A percentile compares a stretch with the other conserved stretches of the same genome.
Conservation (phyloP, 2,797 vertebrate genomes). For the Muraenolepis orangiensis region DNA sequence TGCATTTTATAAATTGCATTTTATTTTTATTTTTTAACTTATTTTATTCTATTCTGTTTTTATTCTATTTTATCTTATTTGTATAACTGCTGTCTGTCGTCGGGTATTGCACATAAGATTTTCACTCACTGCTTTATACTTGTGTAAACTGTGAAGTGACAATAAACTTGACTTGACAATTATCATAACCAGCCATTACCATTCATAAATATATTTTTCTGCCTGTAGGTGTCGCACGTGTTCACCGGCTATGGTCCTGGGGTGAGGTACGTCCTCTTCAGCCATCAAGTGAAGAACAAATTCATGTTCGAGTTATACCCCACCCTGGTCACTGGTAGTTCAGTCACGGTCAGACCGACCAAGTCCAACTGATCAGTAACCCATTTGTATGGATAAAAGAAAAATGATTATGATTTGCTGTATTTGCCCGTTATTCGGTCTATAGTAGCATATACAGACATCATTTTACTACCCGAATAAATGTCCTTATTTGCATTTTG, state of each 20-base stretch:
- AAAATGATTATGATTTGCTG: background rate
- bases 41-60: too few species aligned
- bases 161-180: too few species aligned
- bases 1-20: too few species aligned
- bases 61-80: too few species aligned
- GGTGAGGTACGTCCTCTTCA: slow-evolving; percentile 74
- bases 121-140: too few species aligned
- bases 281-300: slow-evolving; percentile 79
- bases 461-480: background rate
- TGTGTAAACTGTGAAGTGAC: too few species aligned
- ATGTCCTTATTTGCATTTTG: background rate
- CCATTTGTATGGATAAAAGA: background rate
- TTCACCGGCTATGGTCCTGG: slow-evolving; percentile 82
- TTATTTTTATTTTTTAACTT: too few species aligned
- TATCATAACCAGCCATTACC: background rate
- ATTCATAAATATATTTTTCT: slow-evolving; percentile 27
- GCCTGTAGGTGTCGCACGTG: slow-evolving; percentile 78
- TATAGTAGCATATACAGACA: background rate
- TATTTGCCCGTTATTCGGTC: background rate
- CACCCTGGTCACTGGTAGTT: slow-evolving; percentile 74
- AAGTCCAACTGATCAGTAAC: slow-evolving; percentile 39
- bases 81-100: too few species aligned
- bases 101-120: too few species aligned
- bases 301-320: slow-evolving; percentile 64
- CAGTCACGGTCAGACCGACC: slow-evolving; percentile 65